Conservation (phyloP, 1,140 invertebrate species). For the Andricus grossulariae region DNA sequence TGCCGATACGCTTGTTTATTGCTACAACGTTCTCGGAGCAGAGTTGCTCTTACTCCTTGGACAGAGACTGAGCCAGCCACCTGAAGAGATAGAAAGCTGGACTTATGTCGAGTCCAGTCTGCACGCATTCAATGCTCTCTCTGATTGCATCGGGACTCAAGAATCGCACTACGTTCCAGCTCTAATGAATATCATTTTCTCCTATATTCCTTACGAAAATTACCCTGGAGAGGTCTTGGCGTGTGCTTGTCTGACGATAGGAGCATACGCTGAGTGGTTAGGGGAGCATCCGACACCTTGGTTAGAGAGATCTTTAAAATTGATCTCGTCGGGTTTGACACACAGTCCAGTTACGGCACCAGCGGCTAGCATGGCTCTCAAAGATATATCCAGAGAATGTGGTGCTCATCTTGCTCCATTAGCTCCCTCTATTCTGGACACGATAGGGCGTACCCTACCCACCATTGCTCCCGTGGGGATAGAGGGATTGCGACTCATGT, state of each 20-base stretch:
- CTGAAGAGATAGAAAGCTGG: conserved; percentile 73
- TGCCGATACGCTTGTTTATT: conserved; percentile 92
- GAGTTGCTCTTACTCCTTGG: conserved; percentile 82
- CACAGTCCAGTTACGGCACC: conserved; percentile 82
- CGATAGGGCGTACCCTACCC: conserved; percentile 61
- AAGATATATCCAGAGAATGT: conserved; percentile 90
- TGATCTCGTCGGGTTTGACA: conserved; percentile 82
- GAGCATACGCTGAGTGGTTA: conserved; percentile 90
- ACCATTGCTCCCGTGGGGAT: conserved; percentile 54
- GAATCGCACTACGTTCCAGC: conserved; percentile 80
- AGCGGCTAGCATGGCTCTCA: conserved; percentile 89
- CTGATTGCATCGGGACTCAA: conserved; percentile 83
- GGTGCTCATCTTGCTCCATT: conserved; percentile 82
- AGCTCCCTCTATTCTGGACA: conserved; percentile 75
- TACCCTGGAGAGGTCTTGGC: conserved; percentile 68
- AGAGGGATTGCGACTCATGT: conserved; percentile 86
- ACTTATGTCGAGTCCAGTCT: conserved; percentile 86
- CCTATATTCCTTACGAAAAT: conserved; percentile 80
- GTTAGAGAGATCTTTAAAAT: conserved; percentile 81
- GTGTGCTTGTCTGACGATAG: conserved; percentile 72
- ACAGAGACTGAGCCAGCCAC: conserved; percentile 72
- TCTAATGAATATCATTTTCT: conserved; percentile 81
- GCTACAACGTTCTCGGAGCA: conserved; percentile 85
- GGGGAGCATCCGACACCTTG: conserved; percentile 82
- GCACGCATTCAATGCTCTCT: conserved; percentile 88